phyloP scores from a whole-genome alignment of 1,140 invertebrate genomes.

The Drosophila equinoxialis region DNA sequence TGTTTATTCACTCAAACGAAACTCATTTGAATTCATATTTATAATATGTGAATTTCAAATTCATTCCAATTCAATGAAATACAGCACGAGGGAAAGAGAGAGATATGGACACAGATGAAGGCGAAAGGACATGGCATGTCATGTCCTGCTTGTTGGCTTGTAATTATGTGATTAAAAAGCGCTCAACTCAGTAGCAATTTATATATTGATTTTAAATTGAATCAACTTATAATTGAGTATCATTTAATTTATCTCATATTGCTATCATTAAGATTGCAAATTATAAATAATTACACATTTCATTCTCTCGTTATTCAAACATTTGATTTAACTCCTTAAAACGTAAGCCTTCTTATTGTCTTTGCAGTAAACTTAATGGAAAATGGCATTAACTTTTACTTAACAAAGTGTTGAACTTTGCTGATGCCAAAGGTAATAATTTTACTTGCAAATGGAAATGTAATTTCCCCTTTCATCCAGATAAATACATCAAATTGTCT shows the following conservation, averaged over 20 bases:
- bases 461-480: neutral
- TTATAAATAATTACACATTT: slow-evolving; percentile 9
- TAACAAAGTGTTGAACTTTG: neutral
- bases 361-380: neutral
- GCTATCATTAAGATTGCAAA: neutral
- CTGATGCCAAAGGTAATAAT: neutral
- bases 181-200: slow-evolving; percentile 19
- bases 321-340: neutral
- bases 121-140: neutral
- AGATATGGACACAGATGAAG: neutral
- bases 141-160: slow-evolving; percentile 26
- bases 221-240: slow-evolving; percentile 42
- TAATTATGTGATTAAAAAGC: slow-evolving; percentile 55
- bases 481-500: neutral
- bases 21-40: slow-evolving; percentile 51
- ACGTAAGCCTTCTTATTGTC: neutral
- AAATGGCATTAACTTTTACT: neutral
- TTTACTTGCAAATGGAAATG: neutral
- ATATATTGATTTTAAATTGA: slow-evolving; percentile 48
- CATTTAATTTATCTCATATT: slow-evolving; percentile 5
- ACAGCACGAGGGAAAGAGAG: neutral
- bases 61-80: slow-evolving; percentile 9
- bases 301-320: neutral
- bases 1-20: slow-evolving; percentile 25
- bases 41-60: slow-evolving; percentile 25